These are phyloP conservation scores for Allolobophora icterica DNA, from an alignment of 2,888 invertebrate species.

Conservation along the genomic window DNA sequence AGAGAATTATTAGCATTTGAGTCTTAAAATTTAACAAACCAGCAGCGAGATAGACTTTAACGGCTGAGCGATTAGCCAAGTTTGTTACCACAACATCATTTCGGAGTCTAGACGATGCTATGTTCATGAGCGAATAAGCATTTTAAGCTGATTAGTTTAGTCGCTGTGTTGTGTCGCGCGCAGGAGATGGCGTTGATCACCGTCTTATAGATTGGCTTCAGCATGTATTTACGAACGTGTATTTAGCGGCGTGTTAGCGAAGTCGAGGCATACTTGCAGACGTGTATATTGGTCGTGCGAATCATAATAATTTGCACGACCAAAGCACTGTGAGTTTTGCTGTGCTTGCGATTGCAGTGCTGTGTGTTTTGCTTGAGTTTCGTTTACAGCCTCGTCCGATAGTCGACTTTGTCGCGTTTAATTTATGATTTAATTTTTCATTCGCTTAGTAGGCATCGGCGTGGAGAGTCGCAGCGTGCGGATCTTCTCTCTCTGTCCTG, in stretches of 20 bases:
- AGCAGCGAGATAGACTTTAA: not conserved
- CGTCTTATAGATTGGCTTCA: not conserved
- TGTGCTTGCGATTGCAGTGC: not conserved
- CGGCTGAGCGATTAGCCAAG: not conserved
- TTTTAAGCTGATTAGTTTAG: not conserved
- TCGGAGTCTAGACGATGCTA: not conserved
- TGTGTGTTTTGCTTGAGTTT: not conserved
- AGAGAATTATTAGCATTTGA: not conserved
- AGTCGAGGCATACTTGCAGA: not conserved
- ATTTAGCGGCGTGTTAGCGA: not conserved
- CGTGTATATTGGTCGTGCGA: not conserved
- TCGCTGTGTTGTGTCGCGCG: not conserved
- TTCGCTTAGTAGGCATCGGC: not conserved
- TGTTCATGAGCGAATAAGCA: not conserved
- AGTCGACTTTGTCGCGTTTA: not conserved
- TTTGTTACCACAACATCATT: not conserved
- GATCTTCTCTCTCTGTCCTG: not conserved
- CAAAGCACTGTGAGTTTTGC: no score
- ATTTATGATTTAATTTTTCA: conserved; percentile 12
- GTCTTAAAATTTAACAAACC: not conserved
- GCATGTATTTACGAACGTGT: not conserved
- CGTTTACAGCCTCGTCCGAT: not conserved
- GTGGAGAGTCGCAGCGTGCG: not conserved
- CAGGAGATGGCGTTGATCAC: not conserved
- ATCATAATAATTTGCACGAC: not conserved